phyloP scores from a whole-genome alignment of 2,113 vertebrate genomes.

The Sus scrofa region DNA sequence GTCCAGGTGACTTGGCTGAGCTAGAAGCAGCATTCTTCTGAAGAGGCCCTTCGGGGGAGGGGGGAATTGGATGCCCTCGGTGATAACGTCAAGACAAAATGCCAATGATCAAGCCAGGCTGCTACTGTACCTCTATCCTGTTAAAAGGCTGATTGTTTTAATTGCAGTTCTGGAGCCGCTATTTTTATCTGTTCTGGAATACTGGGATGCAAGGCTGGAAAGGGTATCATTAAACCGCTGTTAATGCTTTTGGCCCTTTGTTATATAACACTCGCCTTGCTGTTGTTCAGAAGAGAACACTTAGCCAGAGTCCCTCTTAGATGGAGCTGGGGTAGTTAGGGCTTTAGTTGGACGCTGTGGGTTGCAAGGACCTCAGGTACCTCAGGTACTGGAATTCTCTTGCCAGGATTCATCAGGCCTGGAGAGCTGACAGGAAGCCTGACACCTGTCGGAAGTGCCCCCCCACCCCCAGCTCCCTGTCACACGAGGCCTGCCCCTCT shows the following conservation, averaged over 20 bases:
- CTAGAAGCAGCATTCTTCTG: not conserved
- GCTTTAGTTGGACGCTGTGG: not conserved
- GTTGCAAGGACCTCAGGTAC: not conserved
- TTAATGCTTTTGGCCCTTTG: not conserved
- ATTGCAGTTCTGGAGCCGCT: not conserved
- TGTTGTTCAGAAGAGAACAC: not conserved
- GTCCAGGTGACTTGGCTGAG: not conserved
- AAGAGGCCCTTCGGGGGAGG: not conserved
- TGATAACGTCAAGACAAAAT: not conserved
- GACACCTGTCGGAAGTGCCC: not conserved
- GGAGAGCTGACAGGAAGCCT: not conserved
- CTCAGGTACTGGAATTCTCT: not conserved
- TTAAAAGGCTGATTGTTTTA: not conserved
- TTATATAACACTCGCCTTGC: not conserved
- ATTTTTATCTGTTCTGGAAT: slow-evolving; percentile 57
- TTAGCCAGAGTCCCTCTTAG: not conserved
- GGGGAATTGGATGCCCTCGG: not conserved
- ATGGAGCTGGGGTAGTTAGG: not conserved
- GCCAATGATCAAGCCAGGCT: not conserved
- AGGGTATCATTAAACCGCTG: slow-evolving; percentile 48
- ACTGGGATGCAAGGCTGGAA: slow-evolving; percentile 34
- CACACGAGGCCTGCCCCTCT: accelerated
- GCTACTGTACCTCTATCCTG: not conserved
- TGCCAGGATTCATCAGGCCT: not conserved
- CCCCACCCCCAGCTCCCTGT: accelerated